phyloP scores from a whole-genome alignment of 1,140 invertebrate species.

The Diploscapter pachys region DNA sequence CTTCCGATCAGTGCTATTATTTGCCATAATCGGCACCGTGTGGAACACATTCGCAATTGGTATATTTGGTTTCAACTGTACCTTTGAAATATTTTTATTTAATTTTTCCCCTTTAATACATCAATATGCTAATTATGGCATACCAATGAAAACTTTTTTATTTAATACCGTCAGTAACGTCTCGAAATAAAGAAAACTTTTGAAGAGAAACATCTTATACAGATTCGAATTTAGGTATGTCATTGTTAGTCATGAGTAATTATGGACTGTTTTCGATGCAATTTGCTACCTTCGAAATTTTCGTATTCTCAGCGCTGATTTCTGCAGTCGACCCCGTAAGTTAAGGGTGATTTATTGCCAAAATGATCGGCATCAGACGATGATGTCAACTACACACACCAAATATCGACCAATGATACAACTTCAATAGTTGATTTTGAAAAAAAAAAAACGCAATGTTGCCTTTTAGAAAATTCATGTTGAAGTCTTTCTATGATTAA shows the following conservation, averaged over 20 bases:
- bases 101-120: too few relatives aligned
- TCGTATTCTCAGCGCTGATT: conserved; percentile 89
- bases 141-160: too few relatives aligned
- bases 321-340: conserved; percentile 88
- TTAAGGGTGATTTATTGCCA: background rate
- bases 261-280: conserved; percentile 44
- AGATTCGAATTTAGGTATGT: conserved; percentile 34
- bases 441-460: background rate
- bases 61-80: conserved; percentile 12
- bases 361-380: background rate
- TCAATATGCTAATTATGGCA: too few relatives aligned
- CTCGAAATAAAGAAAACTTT: background rate
- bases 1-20: conserved; percentile 87
- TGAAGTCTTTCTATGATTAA: background rate
- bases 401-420: background rate
- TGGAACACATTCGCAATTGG: conserved; percentile 56
- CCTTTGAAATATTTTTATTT: too few relatives aligned
- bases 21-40: conserved; percentile 77
- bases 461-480: background rate
- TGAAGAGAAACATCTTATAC: conserved; percentile 10
- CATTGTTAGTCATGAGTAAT: conserved; percentile 39
- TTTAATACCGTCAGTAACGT: too few relatives aligned
- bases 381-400: background rate
- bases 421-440: background rate
- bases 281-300: conserved; percentile 70